Percentiles rank a stretch among this genome's conserved stretches.
Evolutionary conservation across 2,797 vertebrate species (phyloP).

Genomic region (Anguilla pacifica): DNA sequence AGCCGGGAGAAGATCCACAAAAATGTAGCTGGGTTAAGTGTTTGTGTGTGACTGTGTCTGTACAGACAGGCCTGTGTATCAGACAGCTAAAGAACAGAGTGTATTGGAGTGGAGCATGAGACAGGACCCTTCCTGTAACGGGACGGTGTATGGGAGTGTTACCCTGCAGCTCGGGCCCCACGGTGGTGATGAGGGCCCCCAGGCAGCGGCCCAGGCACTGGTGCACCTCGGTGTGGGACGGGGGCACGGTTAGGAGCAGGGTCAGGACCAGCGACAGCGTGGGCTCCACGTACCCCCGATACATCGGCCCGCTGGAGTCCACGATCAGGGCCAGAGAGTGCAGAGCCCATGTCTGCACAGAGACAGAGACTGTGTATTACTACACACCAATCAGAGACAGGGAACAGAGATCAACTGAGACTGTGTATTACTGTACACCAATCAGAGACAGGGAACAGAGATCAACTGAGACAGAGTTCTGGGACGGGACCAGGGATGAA

Average conservation of each 20-base stretch:
- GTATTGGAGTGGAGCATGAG: too few relatives aligned
- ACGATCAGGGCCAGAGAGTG: slow-evolving; percentile 97
- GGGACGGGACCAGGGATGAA: not conserved
- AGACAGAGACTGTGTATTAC: not conserved
- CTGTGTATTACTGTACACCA: too few relatives aligned
- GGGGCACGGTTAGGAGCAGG: slow-evolving; percentile 91
- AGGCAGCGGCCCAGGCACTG: slow-evolving; percentile 96
- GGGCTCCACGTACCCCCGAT: slow-evolving; percentile 95
- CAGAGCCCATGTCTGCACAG: slow-evolving; percentile 91
- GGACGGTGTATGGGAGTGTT: slow-evolving; percentile 26
- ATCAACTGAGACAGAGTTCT: too few relatives aligned
- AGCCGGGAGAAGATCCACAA: not conserved
- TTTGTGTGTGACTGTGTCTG: not conserved
- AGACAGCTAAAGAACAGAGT: not conserved
- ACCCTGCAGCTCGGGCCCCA: slow-evolving; percentile 97
- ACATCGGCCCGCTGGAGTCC: slow-evolving; percentile 98
- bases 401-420: too few relatives aligned
- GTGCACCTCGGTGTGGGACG: slow-evolving; percentile 96
- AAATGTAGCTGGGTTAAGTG: not conserved
- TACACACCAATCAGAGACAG: not conserved
- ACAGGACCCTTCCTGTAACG: not conserved
- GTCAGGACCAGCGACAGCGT: slow-evolving; percentile 95
- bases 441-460: too few relatives aligned
- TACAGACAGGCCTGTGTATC: not conserved
- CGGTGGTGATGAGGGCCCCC: slow-evolving; percentile 97